A percentile compares a stretch with the other conserved stretches of the same genome.
These are phyloP conservation scores for Rallus limicola DNA, from an alignment of 2,113 vertebrate species.

Conservation along the genomic window DNA sequence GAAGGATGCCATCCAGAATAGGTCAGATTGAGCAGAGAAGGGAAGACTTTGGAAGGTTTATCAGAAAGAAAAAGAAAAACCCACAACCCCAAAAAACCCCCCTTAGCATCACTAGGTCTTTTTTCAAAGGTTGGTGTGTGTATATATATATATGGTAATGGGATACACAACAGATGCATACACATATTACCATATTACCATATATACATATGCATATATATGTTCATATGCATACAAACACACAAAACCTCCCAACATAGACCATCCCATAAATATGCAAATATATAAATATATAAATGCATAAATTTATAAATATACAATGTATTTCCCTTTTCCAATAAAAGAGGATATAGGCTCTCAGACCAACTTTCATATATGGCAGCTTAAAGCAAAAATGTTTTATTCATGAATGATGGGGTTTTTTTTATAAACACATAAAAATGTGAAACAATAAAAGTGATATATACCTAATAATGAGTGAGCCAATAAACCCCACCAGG, in stretches of 20 bases:
- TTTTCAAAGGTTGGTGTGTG: neutral
- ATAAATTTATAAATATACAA: neutral
- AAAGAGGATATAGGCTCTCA: slow-evolving; percentile 53
- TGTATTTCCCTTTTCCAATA: slow-evolving; percentile 61
- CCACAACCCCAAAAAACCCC: neutral
- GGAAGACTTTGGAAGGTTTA: neutral
- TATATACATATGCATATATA: slow-evolving; percentile 40
- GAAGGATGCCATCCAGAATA: neutral
- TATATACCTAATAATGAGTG: slow-evolving; percentile 78
- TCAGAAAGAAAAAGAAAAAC: neutral
- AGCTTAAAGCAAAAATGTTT: slow-evolving; percentile 77
- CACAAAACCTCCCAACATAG: neutral
- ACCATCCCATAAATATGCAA: neutral
- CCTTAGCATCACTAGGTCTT: neutral
- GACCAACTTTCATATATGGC: slow-evolving; percentile 65
- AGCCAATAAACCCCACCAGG: slow-evolving; percentile 75
- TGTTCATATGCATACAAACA: neutral
- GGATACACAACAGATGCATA: neutral
- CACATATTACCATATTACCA: neutral
- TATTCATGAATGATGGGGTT: slow-evolving; percentile 71
- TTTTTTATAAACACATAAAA: slow-evolving; percentile 78
- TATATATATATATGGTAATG: slow-evolving; percentile 14
- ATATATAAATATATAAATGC: neutral
- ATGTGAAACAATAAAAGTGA: slow-evolving; percentile 80
- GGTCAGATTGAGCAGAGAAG: neutral